Evolutionary conservation across 2,797 vertebrate genomes (phyloP).

Genomic region (Hippocampus kuda): DNA sequence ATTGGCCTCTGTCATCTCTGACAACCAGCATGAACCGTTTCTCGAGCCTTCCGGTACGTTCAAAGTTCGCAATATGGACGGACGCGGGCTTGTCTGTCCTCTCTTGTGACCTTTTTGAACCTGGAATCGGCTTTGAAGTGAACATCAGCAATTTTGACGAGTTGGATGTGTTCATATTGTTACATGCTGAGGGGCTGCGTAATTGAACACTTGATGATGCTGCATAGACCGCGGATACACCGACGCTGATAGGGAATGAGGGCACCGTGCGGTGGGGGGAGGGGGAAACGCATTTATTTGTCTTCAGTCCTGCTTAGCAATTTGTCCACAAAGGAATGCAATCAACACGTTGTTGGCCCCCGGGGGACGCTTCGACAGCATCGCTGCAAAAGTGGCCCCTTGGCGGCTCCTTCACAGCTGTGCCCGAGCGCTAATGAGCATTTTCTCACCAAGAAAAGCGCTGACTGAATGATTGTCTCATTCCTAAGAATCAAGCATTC

Average conservation of each 20-base stretch:
- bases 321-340: constrained; percentile 46
- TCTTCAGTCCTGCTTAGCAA: constrained; percentile 41
- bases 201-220: constrained; percentile 59
- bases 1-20: constrained; percentile 58
- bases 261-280: constrained; percentile 26
- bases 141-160: constrained; percentile 56
- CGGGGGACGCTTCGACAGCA: constrained; percentile 10
- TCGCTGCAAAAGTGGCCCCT: constrained; percentile 46
- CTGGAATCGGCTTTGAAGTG: constrained; percentile 38
- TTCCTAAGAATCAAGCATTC: neutral
- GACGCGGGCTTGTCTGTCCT: constrained; percentile 37
- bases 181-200: constrained; percentile 36
- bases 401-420: constrained; percentile 52
- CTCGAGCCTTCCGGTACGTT: constrained; percentile 42
- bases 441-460: neutral
- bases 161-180: constrained; percentile 39
- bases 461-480: neutral
- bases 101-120: constrained; percentile 37
- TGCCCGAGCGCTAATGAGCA: constrained; percentile 32
- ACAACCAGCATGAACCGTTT: constrained; percentile 54
- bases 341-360: constrained; percentile 29
- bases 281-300: constrained; percentile 41
- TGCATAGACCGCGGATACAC: constrained; percentile 54
- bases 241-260: constrained; percentile 36
- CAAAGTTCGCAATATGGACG: constrained; percentile 49